Evolutionary conservation across 1,140 invertebrate species (phyloP).

Genomic region (Rhagoletis zephyria): DNA sequence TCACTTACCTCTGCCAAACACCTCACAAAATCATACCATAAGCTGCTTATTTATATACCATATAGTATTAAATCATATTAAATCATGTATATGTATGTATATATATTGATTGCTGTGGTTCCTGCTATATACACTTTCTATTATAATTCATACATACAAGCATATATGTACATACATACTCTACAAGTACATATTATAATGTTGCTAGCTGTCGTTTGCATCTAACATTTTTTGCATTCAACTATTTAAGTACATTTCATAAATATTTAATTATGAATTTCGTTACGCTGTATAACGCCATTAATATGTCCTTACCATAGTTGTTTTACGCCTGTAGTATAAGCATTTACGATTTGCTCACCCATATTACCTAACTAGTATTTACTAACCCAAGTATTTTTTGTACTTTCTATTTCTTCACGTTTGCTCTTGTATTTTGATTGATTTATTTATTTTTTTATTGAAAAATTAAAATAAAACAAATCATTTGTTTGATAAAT

Average conservation of each 20-base stretch:
- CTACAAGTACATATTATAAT: not conserved
- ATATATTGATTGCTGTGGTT: not conserved
- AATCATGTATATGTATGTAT: not conserved
- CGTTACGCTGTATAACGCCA: not conserved
- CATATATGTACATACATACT: not conserved
- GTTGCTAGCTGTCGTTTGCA: conserved; percentile 24
- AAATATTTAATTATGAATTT: not conserved
- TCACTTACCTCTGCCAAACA: not conserved
- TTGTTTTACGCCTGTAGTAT: not conserved
- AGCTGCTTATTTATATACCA: not conserved
- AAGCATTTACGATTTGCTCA: not conserved
- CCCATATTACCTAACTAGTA: not conserved
- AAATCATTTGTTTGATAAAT: conserved; percentile 18
- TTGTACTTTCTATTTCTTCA: conserved; percentile 47
- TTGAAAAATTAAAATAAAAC: not conserved
- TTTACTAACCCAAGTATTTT: conserved; percentile 33
- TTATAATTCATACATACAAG: too few species aligned
- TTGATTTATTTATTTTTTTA: not conserved
- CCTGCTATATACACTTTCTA: too few species aligned
- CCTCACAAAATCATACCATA: not conserved
- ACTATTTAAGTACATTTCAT: not conserved
- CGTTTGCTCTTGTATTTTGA: conserved; percentile 48
- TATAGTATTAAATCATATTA: not conserved
- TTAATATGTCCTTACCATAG: not conserved
- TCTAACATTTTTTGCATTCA: not conserved